Percentiles rank a stretch among this genome's conserved stretches.
phyloP scores from a whole-genome alignment of 2,888 invertebrate genomes.

The Anoncus sp. region DNA sequence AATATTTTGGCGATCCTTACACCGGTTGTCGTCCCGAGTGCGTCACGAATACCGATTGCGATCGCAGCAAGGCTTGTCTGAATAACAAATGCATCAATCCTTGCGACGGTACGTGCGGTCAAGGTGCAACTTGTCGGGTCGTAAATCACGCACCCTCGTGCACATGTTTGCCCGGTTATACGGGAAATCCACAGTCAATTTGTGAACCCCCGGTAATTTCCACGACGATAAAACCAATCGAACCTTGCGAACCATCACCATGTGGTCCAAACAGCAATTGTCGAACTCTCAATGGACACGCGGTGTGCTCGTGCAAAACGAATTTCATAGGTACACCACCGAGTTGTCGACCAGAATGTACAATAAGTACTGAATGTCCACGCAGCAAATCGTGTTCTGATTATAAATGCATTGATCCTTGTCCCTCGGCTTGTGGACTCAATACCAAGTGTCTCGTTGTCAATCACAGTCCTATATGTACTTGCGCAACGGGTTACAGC shows the following conservation, averaged over 20 bases:
- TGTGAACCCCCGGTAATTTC: constrained; percentile 80
- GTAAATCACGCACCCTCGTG: constrained; percentile 93
- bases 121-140: constrained; percentile 91
- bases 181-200: constrained; percentile 89
- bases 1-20: constrained; percentile 95
- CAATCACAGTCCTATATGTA: constrained; percentile 95
- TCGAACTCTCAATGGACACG: constrained; percentile 90
- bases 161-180: constrained; percentile 90
- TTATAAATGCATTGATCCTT: constrained; percentile 92
- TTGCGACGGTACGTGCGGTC: constrained; percentile 92
- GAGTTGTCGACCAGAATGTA: constrained; percentile 92
- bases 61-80: constrained; percentile 90
- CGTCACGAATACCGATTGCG: constrained; percentile 92
- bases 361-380: constrained; percentile 92
- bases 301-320: constrained; percentile 91
- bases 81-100: constrained; percentile 94
- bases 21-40: constrained; percentile 94
- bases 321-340: constrained; percentile 92
- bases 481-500: constrained; percentile 90
- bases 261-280: constrained; percentile 94
- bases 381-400: constrained; percentile 92
- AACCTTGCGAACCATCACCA: constrained; percentile 92
- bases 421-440: constrained; percentile 91
- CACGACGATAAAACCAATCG: constrained; percentile 73
- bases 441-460: constrained; percentile 93